These are phyloP conservation scores for Rhopalosiphum nymphaeae DNA, from an alignment of 2,888 invertebrate species.

Conservation along the genomic window DNA sequence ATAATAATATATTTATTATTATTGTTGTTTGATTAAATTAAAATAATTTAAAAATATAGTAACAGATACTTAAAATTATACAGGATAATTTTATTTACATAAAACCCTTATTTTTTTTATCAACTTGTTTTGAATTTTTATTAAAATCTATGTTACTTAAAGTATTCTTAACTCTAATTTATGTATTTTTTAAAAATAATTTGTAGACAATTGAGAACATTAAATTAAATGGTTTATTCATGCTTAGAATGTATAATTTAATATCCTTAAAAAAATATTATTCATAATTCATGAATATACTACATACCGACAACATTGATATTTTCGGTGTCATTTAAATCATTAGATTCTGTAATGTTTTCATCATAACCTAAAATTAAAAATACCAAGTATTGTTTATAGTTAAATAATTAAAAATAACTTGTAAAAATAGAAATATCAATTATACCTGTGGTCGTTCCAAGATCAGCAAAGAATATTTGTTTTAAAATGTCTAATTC, in stretches of 20 bases:
- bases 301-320: slow-evolving; percentile 69
- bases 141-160: neutral
- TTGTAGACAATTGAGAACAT: neutral
- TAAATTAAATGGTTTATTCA: neutral
- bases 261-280: neutral
- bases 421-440: neutral
- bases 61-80: neutral
- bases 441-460: slow-evolving; percentile 49
- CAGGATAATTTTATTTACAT: neutral
- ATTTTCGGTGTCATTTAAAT: slow-evolving; percentile 68
- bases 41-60: neutral
- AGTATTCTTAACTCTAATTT: neutral
- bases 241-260: neutral
- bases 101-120: neutral
- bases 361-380: slow-evolving; percentile 69
- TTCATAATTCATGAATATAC: neutral
- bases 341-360: slow-evolving; percentile 69
- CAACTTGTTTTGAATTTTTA: neutral
- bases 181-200: neutral
- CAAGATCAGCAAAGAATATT: slow-evolving; percentile 79
- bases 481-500: slow-evolving; percentile 88
- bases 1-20: neutral
- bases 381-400: slow-evolving; percentile 66
- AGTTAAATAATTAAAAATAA: neutral
- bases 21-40: neutral